Evolutionary conservation across 2,113 vertebrate genomes (phyloP).

Genomic region (Australoheros scitulus): DNA sequence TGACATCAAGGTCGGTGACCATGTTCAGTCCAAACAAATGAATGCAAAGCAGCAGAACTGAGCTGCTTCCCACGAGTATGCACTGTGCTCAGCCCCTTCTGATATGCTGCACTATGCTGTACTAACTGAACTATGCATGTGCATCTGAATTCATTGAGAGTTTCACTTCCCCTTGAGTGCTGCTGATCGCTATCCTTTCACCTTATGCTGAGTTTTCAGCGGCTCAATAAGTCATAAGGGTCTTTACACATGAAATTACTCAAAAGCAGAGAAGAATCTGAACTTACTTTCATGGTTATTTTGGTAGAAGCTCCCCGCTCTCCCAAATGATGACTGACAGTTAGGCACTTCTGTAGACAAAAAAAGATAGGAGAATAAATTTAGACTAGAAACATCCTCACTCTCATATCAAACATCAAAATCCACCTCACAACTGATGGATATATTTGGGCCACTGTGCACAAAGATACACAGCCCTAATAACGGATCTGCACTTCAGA

Average conservation of each 20-base stretch:
- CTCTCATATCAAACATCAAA: constrained; percentile 32
- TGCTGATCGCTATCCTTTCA: not conserved
- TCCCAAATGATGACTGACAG: constrained; percentile 92
- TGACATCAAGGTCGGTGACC: not conserved
- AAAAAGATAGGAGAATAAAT: not conserved
- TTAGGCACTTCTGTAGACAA: constrained; percentile 94
- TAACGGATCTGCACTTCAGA: not conserved
- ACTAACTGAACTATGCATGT: not conserved
- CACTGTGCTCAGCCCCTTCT: not conserved
- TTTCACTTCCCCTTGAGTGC: not conserved
- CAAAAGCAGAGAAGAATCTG: not conserved
- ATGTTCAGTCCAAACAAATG: constrained; percentile 2
- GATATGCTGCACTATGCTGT: not conserved
- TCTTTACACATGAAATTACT: not conserved
- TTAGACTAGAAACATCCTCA: constrained; percentile 43
- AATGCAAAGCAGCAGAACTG: constrained; percentile 5
- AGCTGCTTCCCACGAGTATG: not conserved
- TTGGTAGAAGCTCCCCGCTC: constrained; percentile 87
- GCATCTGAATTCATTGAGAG: not conserved
- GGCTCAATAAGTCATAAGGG: not conserved
- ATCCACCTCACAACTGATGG: constrained; percentile 31
- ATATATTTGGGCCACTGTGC: constrained; percentile 36
- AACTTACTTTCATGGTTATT: constrained; percentile 89
- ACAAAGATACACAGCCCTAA: not conserved
- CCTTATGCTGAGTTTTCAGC: not conserved